Percentiles rank a stretch among this genome's conserved stretches.
These are phyloP conservation scores for Melanophora roralis DNA, from an alignment of 2,888 invertebrate species.

Conservation along the genomic window DNA sequence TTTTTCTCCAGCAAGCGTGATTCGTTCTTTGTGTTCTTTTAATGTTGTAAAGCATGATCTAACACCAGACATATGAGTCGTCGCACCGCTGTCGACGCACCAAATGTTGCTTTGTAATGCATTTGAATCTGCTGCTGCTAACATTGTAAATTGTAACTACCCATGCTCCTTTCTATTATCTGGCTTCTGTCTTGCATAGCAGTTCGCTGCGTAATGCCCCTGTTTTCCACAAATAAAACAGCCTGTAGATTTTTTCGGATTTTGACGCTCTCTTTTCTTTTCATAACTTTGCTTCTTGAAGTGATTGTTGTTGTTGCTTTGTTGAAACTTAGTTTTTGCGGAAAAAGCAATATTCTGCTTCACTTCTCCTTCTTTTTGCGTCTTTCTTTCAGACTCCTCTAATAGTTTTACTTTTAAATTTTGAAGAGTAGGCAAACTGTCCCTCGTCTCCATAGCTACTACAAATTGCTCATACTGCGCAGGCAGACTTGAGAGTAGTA, in stretches of 20 bases:
- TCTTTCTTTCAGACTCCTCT: conserved; percentile 44
- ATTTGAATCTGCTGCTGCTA: conserved; percentile 7
- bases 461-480: conserved; percentile 51
- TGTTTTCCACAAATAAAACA: conserved; percentile 14
- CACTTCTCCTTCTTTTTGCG: not conserved
- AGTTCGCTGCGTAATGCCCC: conserved; percentile 22
- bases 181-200: not conserved
- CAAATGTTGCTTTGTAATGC: not conserved
- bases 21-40: too few relatives aligned
- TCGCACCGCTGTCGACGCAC: too few relatives aligned
- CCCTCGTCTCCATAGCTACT: conserved; percentile 42
- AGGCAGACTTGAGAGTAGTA: conserved; percentile 50
- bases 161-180: conserved; percentile 5
- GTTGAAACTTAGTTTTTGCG: not conserved
- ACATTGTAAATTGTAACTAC: not conserved
- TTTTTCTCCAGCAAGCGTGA: not conserved
- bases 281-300: not conserved
- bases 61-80: conserved; percentile 36
- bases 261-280: conserved; percentile 6
- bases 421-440: conserved; percentile 37
- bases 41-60: conserved; percentile 20
- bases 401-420: conserved; percentile 53
- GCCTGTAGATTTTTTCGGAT: not conserved
- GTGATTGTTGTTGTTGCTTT: not conserved
- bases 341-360: not conserved